These are phyloP conservation scores for Rotaria socialis DNA, from an alignment of 2,888 invertebrate species.

Conservation along the genomic window DNA sequence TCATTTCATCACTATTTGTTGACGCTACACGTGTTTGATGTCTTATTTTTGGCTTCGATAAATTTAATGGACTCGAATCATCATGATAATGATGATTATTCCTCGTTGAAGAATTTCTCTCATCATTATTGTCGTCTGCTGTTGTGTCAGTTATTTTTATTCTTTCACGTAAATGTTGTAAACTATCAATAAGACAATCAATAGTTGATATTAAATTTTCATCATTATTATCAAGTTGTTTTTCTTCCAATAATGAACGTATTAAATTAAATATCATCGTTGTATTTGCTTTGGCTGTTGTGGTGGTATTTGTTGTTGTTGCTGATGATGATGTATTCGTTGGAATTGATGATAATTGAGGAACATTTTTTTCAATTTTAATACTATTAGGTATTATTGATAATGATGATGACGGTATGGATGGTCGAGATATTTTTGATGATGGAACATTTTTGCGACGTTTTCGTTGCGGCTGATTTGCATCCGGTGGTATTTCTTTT, in stretches of 20 bases:
- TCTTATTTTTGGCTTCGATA: not conserved
- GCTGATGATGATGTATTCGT: not conserved
- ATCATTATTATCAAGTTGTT: not conserved
- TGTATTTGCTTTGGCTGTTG: not conserved
- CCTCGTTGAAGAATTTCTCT: not conserved
- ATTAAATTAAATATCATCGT: constrained; percentile 32
- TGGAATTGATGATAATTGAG: not conserved
- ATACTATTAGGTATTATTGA: not conserved
- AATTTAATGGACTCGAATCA: not conserved
- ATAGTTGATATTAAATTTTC: not conserved
- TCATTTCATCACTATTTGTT: constrained; percentile 21
- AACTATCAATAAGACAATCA: constrained; percentile 26
- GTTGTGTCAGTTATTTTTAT: not conserved
- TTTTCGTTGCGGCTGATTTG: not conserved
- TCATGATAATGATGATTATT: not conserved
- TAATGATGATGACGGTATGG: not conserved
- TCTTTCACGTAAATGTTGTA: constrained; percentile 26
- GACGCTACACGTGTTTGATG: not conserved
- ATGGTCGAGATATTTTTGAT: not conserved
- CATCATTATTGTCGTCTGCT: not conserved
- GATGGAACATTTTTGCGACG: constrained; percentile 19
- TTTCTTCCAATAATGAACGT: constrained; percentile 33
- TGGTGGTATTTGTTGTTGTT: no score
- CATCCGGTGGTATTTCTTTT: not conserved
- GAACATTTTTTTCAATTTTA: not conserved